A percentile compares a stretch with the other conserved stretches of the same genome.
phyloP scores from a whole-genome alignment of 2,113 vertebrate genomes.

The human (Homo sapiens) region GRCh38 chr4:150082501-150083000 shows the following conservation, averaged over 20 bases:
- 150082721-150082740: not conserved
- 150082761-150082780: not conserved
- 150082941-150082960: not conserved
- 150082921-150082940: not conserved
- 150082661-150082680: not conserved
- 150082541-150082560: not conserved
- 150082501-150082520: not conserved
- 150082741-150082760: not conserved
- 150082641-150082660: not conserved
- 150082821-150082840: not conserved
- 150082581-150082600: not conserved
- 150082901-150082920: not conserved
- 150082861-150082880: not conserved
- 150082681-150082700: not conserved
- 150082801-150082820: not conserved
- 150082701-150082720: not conserved
- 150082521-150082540: not conserved
- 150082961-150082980: not conserved
- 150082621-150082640: not conserved
- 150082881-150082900: not conserved
- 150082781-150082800: not conserved
- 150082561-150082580: not conserved
- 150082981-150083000: not conserved
- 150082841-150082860: not conserved
- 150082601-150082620: not conserved